Conservation (phyloP, 2,113 vertebrate species). For the Labrus mixtus region DNA sequence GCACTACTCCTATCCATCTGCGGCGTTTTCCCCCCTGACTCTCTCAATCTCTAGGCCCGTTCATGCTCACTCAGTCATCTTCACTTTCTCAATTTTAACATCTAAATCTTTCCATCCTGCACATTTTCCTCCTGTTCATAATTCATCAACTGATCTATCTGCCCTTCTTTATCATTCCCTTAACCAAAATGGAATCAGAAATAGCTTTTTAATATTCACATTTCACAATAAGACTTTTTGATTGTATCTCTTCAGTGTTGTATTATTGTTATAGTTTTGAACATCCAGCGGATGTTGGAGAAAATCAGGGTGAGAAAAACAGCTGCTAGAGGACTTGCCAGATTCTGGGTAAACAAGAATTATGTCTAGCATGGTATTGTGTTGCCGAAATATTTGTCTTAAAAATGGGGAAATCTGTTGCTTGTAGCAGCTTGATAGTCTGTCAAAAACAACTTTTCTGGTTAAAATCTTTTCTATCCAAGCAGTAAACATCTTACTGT, state of each 20-base stretch:
- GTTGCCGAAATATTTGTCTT: slow-evolving; percentile 50
- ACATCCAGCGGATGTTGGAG: slow-evolving; percentile 4
- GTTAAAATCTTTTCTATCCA: slow-evolving; percentile 24
- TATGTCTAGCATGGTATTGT: background rate
- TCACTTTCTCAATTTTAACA: slow-evolving; percentile 48
- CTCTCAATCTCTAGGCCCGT: slow-evolving; percentile 49
- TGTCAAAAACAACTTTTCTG: slow-evolving; percentile 45
- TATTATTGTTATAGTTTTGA: slow-evolving; percentile 10
- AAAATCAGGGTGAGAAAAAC: slow-evolving; percentile 29
- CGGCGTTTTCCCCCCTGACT: slow-evolving; percentile 37
- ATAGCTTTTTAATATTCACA: background rate
- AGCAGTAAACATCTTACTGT: slow-evolving; percentile 66
- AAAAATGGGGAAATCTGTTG: slow-evolving; percentile 31
- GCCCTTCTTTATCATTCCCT: slow-evolving; percentile 5
- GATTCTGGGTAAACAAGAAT: slow-evolving; percentile 5
- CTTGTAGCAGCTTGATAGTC: slow-evolving; percentile 22
- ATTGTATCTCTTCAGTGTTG: background rate
- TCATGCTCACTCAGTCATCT: slow-evolving; percentile 39
- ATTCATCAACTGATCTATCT: slow-evolving; percentile 42
- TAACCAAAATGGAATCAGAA: slow-evolving; percentile 15
- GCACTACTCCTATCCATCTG: slow-evolving; percentile 52
- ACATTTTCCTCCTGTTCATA: slow-evolving; percentile 28
- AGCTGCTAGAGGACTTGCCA: background rate
- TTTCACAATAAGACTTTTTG: slow-evolving; percentile 14
- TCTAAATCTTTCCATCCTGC: slow-evolving; percentile 30